Evolutionary conservation across 1,140 invertebrate genomes (phyloP).

Genomic region (Drosophila trapezifrons): DNA sequence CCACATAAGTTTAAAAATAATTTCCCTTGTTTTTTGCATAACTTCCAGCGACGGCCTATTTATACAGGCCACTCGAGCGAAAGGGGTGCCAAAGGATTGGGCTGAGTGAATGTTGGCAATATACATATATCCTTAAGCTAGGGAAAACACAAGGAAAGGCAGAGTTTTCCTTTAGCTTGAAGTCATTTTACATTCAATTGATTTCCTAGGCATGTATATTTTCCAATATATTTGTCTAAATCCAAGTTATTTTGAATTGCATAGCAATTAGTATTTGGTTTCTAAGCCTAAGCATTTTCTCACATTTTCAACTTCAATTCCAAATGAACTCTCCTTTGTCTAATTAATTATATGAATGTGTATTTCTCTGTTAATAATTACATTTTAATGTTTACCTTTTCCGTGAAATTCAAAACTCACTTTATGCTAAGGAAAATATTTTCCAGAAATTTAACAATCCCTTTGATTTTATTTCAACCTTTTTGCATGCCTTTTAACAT

Average conservation of each 20-base stretch:
- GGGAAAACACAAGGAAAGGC: background rate
- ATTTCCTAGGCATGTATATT: background rate
- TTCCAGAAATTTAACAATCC: slow-evolving; percentile 11
- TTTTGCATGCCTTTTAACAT: slow-evolving; percentile 25
- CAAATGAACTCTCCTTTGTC: no score
- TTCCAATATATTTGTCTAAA: background rate
- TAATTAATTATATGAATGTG: background rate
- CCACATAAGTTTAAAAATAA: slow-evolving; percentile 44
- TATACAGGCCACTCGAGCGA: slow-evolving; percentile 39
- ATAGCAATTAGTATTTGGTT: background rate
- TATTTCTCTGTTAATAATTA: background rate
- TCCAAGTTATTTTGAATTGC: background rate
- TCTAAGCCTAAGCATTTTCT: background rate
- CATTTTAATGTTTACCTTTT: slow-evolving; percentile 8
- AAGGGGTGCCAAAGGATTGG: slow-evolving; percentile 6
- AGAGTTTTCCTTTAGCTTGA: background rate
- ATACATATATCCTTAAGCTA: slow-evolving; percentile 2
- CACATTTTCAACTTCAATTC: background rate
- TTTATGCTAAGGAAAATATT: slow-evolving; percentile 12
- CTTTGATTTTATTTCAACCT: slow-evolving; percentile 20
- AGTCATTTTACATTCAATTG: slow-evolving; percentile 18
- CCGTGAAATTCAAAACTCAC: background rate
- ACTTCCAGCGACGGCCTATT: slow-evolving; percentile 40
- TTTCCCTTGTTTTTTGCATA: slow-evolving; percentile 50
- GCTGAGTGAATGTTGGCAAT: background rate